A percentile compares a stretch with the other conserved stretches of the same genome.
These are phyloP conservation scores for Lepus townsendii DNA, from an alignment of 2,797 vertebrate genomes.

Conservation along the genomic window DNA sequence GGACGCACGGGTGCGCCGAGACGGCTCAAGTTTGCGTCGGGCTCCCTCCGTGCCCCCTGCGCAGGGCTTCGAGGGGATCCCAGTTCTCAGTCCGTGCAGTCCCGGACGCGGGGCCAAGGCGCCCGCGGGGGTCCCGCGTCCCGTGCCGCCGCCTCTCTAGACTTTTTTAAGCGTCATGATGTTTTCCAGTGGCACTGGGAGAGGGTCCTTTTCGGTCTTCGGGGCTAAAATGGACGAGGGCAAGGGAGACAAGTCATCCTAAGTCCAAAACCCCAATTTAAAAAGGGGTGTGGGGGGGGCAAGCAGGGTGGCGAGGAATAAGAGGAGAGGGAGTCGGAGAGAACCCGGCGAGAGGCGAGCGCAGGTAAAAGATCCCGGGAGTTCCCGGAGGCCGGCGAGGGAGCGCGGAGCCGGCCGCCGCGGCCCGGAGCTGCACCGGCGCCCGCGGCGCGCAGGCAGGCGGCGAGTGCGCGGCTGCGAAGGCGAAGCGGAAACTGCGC, in stretches of 20 bases:
- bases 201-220: background rate
- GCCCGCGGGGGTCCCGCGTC: slow-evolving; percentile 17
- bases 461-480: slow-evolving; percentile 42
- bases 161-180: background rate
- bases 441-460: background rate
- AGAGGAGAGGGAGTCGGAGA: too few relatives aligned
- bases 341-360: background rate
- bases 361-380: background rate
- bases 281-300: too few relatives aligned
- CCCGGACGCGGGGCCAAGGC: background rate
- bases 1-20: background rate
- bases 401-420: too few relatives aligned
- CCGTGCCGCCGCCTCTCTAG: background rate
- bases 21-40: slow-evolving; percentile 77
- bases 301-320: background rate
- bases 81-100: background rate
- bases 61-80: background rate
- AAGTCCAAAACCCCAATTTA: background rate
- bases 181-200: background rate
- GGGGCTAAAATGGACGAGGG: background rate
- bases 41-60: background rate
- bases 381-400: slow-evolving; percentile 22
- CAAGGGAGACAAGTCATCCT: slow-evolving; percentile 11
- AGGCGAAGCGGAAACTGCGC: slow-evolving; percentile 53
- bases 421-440: slow-evolving; percentile 17